Evolutionary conservation across 2,113 vertebrate species (phyloP), one percentile per base, ranked within the genome.

Genomic region (Calypte anna): DNA sequence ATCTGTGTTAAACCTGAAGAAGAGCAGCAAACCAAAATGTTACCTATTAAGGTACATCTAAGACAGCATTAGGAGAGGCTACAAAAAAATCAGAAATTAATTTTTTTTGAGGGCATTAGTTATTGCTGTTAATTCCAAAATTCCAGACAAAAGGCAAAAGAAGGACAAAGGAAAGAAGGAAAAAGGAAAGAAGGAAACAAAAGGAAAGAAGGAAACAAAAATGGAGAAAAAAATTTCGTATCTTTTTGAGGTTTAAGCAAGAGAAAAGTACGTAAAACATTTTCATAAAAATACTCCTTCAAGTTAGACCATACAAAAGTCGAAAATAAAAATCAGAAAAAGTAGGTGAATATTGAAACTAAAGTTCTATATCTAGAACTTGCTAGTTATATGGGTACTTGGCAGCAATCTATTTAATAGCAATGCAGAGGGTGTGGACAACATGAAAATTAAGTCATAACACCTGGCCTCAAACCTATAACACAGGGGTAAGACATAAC

Each of bases 381-480:
- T 77, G 14, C 7, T 48, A 68, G 18, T 33, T 94, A 70, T n/a
- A 21, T 14, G 28, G 40, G 8, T 64, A 90, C 90, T 83, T 86
- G 53, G 20, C 67, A 88, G 46, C 23, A 18, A 13, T 55, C 11
- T 81, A n/a, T 76, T 82, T 79, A 78, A 88, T 44, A 30, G 14
- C 22, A 81, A 64, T 44, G 51, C 17, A 50, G 44, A 84, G 19
- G 8, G 6, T 59, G 55, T 55, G 53, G 72, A 27, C 40, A 86
- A 82, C 50, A 72, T 67, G 46, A 63, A 94, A 92, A 93, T 94
- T 57, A 90, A 94, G 82, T 91, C 66, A 11, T 64, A 88, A 88
- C 91, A 96, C 90, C 96, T 95, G 88, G 48, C n/a, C 81, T 87
- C 55, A 72, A 82, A 90, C 18, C 20, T 58, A 14, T 62, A 88